Base-by-base conservation (phyloP, 2,113 vertebrate species). In the Argyrosomus japonicus region DNA sequence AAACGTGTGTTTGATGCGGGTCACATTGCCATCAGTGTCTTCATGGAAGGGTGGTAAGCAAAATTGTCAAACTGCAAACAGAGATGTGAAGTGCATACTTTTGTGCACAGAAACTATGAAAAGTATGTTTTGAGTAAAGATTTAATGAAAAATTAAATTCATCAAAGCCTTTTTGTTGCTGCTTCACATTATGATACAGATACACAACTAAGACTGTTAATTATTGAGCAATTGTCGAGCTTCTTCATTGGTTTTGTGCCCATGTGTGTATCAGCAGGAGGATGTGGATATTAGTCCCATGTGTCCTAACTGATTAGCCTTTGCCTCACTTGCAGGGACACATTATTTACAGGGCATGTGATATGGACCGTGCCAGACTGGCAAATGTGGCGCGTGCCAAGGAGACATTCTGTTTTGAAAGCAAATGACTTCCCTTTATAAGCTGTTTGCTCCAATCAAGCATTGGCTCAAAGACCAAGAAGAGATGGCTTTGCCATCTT, bases 381-480 rank as follows among this genome's bases (percentile, higher is more conserved):
- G 57, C 47, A 80, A 85, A 80, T 48, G 50, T 82, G 77, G 51
- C 25, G 15, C 32, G 53, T 84, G 79, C 76, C 87, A 92, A 84
- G 58, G 69, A 90, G 68, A 75, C 68, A 29, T 86, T 91, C 27
- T 45, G 74, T 78, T 87, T 79, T 86, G 36, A 77, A 85, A 79
- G 79, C 61, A 81, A 85, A 87, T 84, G 0, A 71, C 71, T 88
- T 87, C 43, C 72, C 50, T 75, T 77, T 73, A 47, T 73, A 47
- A 88, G 60, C 58, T 84, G 79, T 89, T 87, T 87, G 65, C 79
- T 88, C 73, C 75, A 93, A 91, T 93, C 87, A 92, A 87, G 70
- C 25, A 9, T 77, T 81, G 82, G 83, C 84, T 62, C 53, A 1
- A 18, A 58, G 60, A 73, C 81, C 62, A 85, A 78, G 74, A 70